Evolutionary conservation across 2,113 vertebrate genomes (phyloP), one percentile per base, ranked within the genome.

Genomic region (Apeltes quadracus): DNA sequence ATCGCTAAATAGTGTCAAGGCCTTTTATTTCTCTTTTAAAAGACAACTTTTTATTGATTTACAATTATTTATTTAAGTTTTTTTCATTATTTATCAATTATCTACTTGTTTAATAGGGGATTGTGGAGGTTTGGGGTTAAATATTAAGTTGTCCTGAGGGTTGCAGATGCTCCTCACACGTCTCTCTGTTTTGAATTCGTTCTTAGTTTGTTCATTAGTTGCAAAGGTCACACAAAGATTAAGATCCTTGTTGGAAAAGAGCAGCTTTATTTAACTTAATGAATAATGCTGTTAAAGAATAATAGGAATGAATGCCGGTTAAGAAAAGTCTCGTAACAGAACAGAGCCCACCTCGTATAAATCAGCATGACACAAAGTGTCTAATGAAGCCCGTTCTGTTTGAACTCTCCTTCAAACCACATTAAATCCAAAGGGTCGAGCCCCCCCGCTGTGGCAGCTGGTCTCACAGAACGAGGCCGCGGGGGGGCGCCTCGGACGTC

Each of bases 81-180:
- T 48, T 7, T 7, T 48, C 8, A n/a, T n/a, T n/a, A 50, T 27
- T 43, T 25, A 16, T 61, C 2, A 61, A 41, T 62, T 29, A 5
- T 29, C 29, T 1, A 44, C 11, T 8, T 27, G 27, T 43, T 62
- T 20, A 5, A 34, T 16, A 0, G 82, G 78, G 84, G 69, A 67
- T 87, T 81, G 82, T 70, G 82, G 63, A 65, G 70, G 87, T 90
- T 84, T 89, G 67, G 69, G 50, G 84, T 91, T 90, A 90, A 90
- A 92, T 91, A 89, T 91, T 87, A 86, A 91, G 62, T 58, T 79
- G 85, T 89, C 83, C 81, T 84, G 77, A 87, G 86, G 85, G 74
- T 69, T 71, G 85, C 86, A 82, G 86, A 80, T 50, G n/a, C 41
- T 78, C 83, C 65, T 41, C 75, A 73, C 72, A 75, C 48, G 18